phyloP scores from a whole-genome alignment of 2,113 vertebrate species.

The Grantiella picta region DNA sequence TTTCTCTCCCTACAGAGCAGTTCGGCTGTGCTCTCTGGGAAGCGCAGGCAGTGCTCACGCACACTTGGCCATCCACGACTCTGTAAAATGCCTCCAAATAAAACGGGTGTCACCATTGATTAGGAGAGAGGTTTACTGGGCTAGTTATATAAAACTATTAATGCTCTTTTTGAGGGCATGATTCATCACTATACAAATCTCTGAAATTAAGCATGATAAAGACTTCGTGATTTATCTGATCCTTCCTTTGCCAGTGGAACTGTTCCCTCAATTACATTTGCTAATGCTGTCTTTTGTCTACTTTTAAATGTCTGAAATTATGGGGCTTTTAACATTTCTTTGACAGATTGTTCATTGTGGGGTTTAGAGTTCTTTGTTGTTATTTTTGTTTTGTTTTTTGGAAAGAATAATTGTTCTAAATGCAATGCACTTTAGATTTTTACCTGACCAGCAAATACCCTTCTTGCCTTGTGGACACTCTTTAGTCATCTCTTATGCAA shows the following conservation, averaged over 20 bases:
- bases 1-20: background rate
- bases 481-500: background rate
- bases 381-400: background rate
- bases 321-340: background rate
- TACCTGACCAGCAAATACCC: background rate
- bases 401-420: background rate
- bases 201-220: background rate
- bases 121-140: background rate
- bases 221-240: background rate
- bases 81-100: background rate
- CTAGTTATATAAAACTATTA: background rate
- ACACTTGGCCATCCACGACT: background rate
- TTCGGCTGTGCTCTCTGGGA: background rate
- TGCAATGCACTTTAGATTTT: background rate
- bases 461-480: background rate
- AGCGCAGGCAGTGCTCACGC: background rate
- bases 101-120: background rate
- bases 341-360: background rate
- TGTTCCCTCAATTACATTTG: background rate
- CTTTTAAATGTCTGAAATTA: background rate
- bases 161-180: background rate
- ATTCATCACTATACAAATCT: background rate
- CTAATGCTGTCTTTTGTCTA: background rate
- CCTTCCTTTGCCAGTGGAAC: background rate
- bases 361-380: too few species aligned